These are phyloP conservation scores for Orgyia antiqua DNA, from an alignment of 2,888 invertebrate species.

Conservation along the genomic window DNA sequence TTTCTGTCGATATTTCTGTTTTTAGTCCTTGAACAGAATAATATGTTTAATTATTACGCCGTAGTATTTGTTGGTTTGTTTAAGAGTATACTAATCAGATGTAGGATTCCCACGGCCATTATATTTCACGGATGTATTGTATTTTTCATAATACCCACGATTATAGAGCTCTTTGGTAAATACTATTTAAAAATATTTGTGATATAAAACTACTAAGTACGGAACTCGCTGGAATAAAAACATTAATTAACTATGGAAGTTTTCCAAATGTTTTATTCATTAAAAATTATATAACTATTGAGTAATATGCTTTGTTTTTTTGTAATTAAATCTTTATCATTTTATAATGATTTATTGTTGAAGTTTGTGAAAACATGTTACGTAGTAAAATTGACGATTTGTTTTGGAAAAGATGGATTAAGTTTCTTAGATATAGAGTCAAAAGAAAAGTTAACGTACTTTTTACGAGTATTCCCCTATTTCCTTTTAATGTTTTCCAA, in stretches of 20 bases:
- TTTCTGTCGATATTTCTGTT: too few relatives aligned
- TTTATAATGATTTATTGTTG: too few relatives aligned
- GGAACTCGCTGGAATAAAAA: constrained; percentile 1
- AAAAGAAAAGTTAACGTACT: too few relatives aligned
- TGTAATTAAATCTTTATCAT: not conserved
- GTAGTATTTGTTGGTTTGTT: too few relatives aligned
- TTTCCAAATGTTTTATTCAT: constrained; percentile 20
- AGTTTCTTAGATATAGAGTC: too few relatives aligned
- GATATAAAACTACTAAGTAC: not conserved
- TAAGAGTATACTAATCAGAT: constrained; percentile 5
- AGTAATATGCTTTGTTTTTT: not conserved
- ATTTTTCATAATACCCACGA: constrained; percentile 11
- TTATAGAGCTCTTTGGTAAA: constrained; percentile 13
- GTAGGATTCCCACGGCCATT: constrained; percentile 21
- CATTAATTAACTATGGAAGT: constrained; percentile 6
- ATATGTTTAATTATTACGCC: too few relatives aligned
- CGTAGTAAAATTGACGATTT: too few relatives aligned
- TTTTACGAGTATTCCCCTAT: too few relatives aligned
- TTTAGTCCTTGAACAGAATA: too few relatives aligned
- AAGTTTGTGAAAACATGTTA: too few relatives aligned
- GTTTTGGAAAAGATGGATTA: too few relatives aligned
- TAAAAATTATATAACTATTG: not conserved
- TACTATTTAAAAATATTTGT: constrained; percentile 1
- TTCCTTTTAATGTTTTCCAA: too few relatives aligned
- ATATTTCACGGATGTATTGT: constrained; percentile 17